These are phyloP conservation scores for Hippasteria phrygiana DNA, from an alignment of 53 echinoderm and acorn worm species.

Conservation along the genomic window DNA sequence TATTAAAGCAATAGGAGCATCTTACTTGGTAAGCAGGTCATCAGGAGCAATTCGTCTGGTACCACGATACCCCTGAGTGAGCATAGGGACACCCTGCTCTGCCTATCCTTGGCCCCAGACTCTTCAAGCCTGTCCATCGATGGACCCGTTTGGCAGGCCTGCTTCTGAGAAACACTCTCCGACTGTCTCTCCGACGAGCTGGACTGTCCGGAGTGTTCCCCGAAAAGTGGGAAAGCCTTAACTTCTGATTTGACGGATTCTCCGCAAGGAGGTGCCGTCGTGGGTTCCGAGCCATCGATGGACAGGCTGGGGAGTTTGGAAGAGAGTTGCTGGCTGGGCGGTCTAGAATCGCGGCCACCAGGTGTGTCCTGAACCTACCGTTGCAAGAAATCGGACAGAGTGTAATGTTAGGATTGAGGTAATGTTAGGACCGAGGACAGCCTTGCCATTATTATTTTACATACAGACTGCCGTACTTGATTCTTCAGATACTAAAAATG, in stretches of 20 bases:
- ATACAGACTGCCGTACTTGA: too few relatives aligned
- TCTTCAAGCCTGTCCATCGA: slow-evolving; percentile 43
- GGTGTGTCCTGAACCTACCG: background rate
- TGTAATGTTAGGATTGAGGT: too few relatives aligned
- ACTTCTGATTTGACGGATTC: background rate
- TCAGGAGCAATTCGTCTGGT: slow-evolving; percentile 33
- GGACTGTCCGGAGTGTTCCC: background rate
- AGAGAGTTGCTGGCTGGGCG: background rate
- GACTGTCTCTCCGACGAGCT: background rate
- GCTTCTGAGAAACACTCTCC: background rate
- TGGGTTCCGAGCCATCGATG: slow-evolving; percentile 39
- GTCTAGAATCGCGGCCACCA: slow-evolving; percentile 37
- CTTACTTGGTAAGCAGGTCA: slow-evolving; percentile 56
- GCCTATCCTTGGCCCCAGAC: background rate
- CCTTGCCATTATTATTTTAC: too few relatives aligned
- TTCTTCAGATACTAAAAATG: too few relatives aligned
- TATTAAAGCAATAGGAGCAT: too few relatives aligned
- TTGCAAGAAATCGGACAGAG: background rate
- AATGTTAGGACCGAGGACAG: too few relatives aligned
- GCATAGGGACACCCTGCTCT: background rate
- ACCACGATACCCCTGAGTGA: slow-evolving; percentile 38
- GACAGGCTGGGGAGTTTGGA: background rate
- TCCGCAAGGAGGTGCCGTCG: background rate
- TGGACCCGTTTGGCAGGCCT: background rate
- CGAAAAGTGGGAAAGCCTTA: background rate